phyloP scores from a whole-genome alignment of 2,888 invertebrate species.

The Dexiosoma caninum region DNA sequence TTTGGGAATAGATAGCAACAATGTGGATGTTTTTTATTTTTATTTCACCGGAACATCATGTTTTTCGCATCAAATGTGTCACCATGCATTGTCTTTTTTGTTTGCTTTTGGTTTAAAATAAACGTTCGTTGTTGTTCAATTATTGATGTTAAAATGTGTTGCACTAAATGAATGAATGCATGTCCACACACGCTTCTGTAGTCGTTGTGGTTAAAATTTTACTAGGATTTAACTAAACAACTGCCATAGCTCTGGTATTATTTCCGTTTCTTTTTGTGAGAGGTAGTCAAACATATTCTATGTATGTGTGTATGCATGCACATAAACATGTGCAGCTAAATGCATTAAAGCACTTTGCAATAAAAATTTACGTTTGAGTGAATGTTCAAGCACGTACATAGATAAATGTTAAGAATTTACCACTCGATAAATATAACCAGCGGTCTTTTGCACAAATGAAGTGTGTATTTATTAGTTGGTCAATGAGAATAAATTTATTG shows the following conservation, averaged over 20 bases:
- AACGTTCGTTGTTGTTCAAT: constrained; percentile 1
- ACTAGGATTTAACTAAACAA: neutral
- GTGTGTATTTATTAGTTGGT: too few species aligned
- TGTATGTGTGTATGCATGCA: neutral
- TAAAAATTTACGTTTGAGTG: neutral
- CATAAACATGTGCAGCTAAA: neutral
- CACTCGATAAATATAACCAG: neutral
- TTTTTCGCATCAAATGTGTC: neutral
- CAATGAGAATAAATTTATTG: too few species aligned
- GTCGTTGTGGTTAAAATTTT: constrained; percentile 26
- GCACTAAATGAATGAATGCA: neutral
- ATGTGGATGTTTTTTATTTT: neutral
- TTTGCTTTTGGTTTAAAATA: neutral
- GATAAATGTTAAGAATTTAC: too few species aligned
- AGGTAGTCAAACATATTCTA: too few species aligned
- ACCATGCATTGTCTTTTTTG: neutral
- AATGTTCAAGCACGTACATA: neutral
- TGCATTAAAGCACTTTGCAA: neutral
- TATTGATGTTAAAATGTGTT: constrained; percentile 16
- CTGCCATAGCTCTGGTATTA: neutral
- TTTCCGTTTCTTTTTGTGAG: constrained; percentile 44
- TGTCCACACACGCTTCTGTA: constrained; percentile 20
- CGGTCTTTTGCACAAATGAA: too few species aligned
- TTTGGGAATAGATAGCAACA: neutral
- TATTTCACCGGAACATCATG: neutral